Base-by-base conservation (phyloP, 2,888 invertebrate genomes). In the Phengaris arion region DNA sequence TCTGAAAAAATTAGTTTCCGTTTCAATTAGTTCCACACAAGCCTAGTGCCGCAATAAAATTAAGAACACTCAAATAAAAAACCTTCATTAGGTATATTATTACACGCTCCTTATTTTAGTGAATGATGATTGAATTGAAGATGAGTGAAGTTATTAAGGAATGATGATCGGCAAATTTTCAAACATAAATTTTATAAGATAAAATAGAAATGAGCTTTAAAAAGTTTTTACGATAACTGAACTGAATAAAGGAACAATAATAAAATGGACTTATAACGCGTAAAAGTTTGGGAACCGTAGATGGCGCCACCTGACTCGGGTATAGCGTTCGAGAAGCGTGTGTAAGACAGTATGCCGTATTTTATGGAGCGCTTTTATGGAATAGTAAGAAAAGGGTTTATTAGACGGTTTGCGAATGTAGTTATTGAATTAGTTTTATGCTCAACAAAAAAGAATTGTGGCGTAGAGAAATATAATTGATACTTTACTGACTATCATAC, bases 161-260 rank as follows among this genome's bases (percentile, higher is more conserved):
- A 64, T 64, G 48, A 69, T 70, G 52, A 22, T 22, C 70, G 22
- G 15, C 70, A 52, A 9, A 51, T 70, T 70, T 51, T 72, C 52
- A 54, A 22, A 72, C 72, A 54, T 72, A 72, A 72, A 72, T 72
- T 72, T 72, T 72, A 77, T 83, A 81, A 81, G 82, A 74, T 79
- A 75, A 79, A 82, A 84, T 84, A 83, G 82, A 81, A 83, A 83
- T 81, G 80, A 79, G 81, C 81, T 76, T 82, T 82, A 77, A 78
- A 79, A 81, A 81, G 77, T 83, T 82, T 85, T 85, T 85, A 86
- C 81, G 83, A 82, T 76, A 68, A 48, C 77, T 76, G 78, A 73
- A 74, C 52, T 70, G 73, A 77, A 76, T 75, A 76, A 75, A 74
- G 72, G 76, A 77, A 77, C 76, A 77, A 79, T 78, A 78, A 77